Evolutionary conservation across 2,797 vertebrate genomes (phyloP), one percentile per base, ranked within the genome.

Genomic region (Lithobates pipiens): DNA sequence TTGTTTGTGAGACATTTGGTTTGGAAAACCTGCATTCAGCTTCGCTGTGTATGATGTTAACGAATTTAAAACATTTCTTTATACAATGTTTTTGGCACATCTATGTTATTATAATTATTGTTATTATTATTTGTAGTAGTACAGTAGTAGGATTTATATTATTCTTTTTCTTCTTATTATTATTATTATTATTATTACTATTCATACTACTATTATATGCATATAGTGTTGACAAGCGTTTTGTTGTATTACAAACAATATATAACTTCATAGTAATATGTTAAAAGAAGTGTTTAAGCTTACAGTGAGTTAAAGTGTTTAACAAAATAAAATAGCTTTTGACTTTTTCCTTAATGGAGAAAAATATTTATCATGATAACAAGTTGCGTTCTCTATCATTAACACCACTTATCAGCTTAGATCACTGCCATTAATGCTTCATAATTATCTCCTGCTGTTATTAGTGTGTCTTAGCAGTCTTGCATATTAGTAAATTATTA

Each of bases 311-410:
- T 85, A 80, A 79, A 75, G 80, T 70, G 46, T 74, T 85, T 76
- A 76, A 86, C 61, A 86, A 81, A 81, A 86, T 86, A 81, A 81
- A 86, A 86, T 86, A 46, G 81, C 79, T 71, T 80, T 69, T 75
- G 77, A 76, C 84, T 79, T 65, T 29, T 21, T 67, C 71, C 9
- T 46, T 80, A 85, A 85, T 85, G 84, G 77, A 70, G 80, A 79
- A 85, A 85, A 85, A 79, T 80, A 70, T 85, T 80, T 85, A 73
- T 80, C 84, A 76, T 85, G 84, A 80, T 85, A 85, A 85, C 77
- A 85, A 84, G 77, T 80, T 80, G 73, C 80, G 77, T 80, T 85
- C 77, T 80, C 71, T 81, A 76, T 86, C 84, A 86, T 81, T 86
- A 86, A 44, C 65, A 77, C 34, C 78, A 86, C 84, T 81, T 81